These are phyloP conservation scores for Pipistrellus pygmaeus DNA, from an alignment of 2,797 vertebrate species.

Conservation along the genomic window DNA sequence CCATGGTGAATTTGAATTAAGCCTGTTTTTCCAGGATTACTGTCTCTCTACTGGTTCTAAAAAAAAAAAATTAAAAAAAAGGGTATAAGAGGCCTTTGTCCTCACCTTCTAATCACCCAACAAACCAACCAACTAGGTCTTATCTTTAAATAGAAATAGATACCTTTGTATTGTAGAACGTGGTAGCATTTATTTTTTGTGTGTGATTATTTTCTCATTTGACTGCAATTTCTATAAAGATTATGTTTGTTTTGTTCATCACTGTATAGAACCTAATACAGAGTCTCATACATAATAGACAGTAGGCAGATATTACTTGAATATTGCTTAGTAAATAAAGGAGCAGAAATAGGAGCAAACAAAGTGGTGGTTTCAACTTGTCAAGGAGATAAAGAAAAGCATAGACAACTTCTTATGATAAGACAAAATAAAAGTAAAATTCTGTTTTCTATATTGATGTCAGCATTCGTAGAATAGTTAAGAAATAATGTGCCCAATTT, in stretches of 20 bases:
- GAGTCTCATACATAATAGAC: neutral
- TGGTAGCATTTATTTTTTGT: neutral
- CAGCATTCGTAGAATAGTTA: neutral
- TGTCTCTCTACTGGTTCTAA: neutral
- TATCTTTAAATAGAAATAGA: neutral
- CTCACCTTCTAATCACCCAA: neutral
- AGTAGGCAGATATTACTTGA: neutral
- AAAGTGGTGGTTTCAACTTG: neutral
- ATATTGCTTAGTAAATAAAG: constrained; percentile 19
- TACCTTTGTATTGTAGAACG: neutral
- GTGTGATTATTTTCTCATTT: neutral
- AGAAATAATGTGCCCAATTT: neutral
- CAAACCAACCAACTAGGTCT: neutral
- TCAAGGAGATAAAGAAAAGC: neutral
- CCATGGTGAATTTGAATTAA: neutral
- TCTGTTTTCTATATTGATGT: neutral
- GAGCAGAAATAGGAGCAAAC: neutral
- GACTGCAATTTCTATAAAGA: neutral
- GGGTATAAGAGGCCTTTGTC: neutral
- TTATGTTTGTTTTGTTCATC: neutral
- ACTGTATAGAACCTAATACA: neutral
- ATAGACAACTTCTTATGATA: neutral
- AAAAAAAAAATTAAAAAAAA: neutral
- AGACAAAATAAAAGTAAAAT: neutral
- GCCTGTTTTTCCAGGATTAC: neutral